Evolutionary conservation across 1,140 invertebrate genomes (phyloP).

Genomic region (Pseudomyrmex pallidus): DNA sequence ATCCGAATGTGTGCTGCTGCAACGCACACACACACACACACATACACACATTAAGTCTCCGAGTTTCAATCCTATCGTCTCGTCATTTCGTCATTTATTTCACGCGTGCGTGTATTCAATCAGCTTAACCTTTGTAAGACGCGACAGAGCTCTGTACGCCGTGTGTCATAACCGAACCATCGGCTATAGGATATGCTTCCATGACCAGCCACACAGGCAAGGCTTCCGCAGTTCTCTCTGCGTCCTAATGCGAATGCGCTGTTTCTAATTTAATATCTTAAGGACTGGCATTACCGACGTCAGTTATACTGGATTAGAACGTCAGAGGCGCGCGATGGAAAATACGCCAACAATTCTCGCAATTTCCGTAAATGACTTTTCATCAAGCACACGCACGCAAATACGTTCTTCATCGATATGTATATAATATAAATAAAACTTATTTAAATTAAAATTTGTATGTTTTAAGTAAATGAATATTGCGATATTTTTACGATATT

Average conservation of each 20-base stretch:
- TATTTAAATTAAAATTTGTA: not conserved
- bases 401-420: too few relatives aligned
- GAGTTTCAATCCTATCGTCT: conserved; percentile 23
- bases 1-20: not conserved
- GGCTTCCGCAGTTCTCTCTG: conserved; percentile 23
- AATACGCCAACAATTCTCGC: conserved; percentile 20
- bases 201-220: not conserved
- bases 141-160: not conserved
- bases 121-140: conserved; percentile 24
- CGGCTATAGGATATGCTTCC: conserved; percentile 12
- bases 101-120: conserved; percentile 39
- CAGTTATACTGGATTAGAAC: conserved; percentile 40
- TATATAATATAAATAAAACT: not conserved
- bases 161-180: conserved; percentile 30
- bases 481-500: conserved; percentile 12
- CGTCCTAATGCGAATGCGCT: conserved; percentile 56
- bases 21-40: too few relatives aligned
- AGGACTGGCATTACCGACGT: conserved; percentile 49
- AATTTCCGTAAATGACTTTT: conserved; percentile 37
- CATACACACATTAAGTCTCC: not conserved
- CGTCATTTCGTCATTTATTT: conserved; percentile 31
- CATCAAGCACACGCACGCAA: not conserved
- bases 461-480: not conserved
- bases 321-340: conserved; percentile 20
- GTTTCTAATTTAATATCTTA: conserved; percentile 62